Evolutionary conservation across 2,113 vertebrate species (phyloP).

Genomic region (Brachypodius melanocephalos): DNA sequence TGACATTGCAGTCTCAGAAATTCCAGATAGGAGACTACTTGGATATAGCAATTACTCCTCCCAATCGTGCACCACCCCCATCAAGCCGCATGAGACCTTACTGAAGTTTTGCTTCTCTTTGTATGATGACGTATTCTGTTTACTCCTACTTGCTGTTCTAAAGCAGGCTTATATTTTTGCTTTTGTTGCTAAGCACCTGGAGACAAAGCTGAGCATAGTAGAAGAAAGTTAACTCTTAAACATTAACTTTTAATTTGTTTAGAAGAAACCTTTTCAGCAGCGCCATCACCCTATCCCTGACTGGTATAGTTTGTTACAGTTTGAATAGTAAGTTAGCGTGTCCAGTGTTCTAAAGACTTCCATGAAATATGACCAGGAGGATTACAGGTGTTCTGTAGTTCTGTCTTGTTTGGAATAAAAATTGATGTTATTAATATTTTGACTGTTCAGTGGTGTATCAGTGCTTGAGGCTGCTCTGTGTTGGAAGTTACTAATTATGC

Average conservation of each 20-base stretch:
- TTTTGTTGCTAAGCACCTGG: slow-evolving; percentile 50
- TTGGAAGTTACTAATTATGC: background rate
- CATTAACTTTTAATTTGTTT: slow-evolving; percentile 40
- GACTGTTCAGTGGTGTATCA: background rate
- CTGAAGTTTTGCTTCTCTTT: slow-evolving; percentile 65
- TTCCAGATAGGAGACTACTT: slow-evolving; percentile 98
- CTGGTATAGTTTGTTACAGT: background rate
- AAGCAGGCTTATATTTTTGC: slow-evolving; percentile 51
- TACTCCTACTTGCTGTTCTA: slow-evolving; percentile 54
- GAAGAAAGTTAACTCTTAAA: slow-evolving; percentile 19
- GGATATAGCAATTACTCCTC: slow-evolving; percentile 95
- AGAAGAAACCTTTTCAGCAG: slow-evolving; percentile 15
- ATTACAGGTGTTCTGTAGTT: background rate
- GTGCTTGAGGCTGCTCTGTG: background rate
- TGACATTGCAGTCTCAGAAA: slow-evolving; percentile 96
- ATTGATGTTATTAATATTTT: background rate
- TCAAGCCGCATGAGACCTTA: slow-evolving; percentile 92
- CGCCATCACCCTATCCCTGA: background rate
- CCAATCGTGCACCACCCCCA: slow-evolving; percentile 88
- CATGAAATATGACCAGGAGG: background rate
- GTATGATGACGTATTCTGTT: background rate
- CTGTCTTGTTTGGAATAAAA: slow-evolving; percentile 52
- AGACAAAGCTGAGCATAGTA: slow-evolving; percentile 41
- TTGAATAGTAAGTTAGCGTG: background rate
- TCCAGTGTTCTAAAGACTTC: slow-evolving; percentile 15